Base-by-base conservation (phyloP, 2,888 invertebrate species). In the Meiosimyza platycephala region DNA sequence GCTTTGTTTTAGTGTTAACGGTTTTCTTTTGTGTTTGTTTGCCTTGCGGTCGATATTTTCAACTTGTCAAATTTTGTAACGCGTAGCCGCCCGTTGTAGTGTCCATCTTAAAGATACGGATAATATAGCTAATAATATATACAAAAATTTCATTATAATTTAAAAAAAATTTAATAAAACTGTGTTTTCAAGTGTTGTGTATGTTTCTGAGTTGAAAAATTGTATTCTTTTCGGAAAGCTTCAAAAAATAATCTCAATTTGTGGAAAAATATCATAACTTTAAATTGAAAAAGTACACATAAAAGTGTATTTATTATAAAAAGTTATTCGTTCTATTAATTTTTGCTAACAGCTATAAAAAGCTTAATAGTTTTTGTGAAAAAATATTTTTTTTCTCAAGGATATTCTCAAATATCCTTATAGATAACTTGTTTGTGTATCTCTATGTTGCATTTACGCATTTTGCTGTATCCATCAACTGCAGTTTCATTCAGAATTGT, bases 361-460 rank as follows among this genome's bases (percentile, higher is more conserved):
- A n/a, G n/a, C 40, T 40, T 40, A 9, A 40, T 40, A 40, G 3
- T 40, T 40, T 40, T 40, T 40, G 9, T 40, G 40, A 40, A 40
- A 40, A 40, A 40, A 40, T 7, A 40, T 40, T 40, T 40, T 7
- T 40, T 40, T 40, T 40, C 62, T 69, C 60, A 69, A 69, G 69
- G 69, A 69, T 69, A 51, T 60, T 51, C 40, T 40, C 40, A 40
- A 40, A 40, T 9, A 40, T 40, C 40, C 40, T n/a, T 60, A 59
- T 62, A 69, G 69, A 69, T 60, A 69, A 40, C 22, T 50, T 50
- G 59, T 55, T 69, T 69, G 69, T 69, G 69, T 69, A 69, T 69
- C 50, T 60, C 50, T 51, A 50, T 50, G 33, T 69, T 69, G 69
- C 69, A 69, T n/a, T 60, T 22, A n/a, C 59, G 13, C 55, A 59